Base-by-base conservation (phyloP, 2,797 vertebrate genomes). In the Selene dorsalis region DNA sequence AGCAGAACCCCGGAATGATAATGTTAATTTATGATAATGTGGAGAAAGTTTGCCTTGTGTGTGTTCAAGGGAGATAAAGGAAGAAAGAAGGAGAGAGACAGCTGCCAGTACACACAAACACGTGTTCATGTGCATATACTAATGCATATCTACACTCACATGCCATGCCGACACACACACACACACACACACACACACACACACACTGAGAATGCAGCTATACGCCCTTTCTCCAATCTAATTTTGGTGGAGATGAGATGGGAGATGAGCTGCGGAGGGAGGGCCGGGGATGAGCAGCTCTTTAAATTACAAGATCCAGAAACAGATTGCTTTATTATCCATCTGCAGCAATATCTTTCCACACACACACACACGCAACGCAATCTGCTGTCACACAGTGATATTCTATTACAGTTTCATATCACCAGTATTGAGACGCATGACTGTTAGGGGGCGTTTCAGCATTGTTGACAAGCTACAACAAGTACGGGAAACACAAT, bases 251-350 rank as follows among this genome's bases (percentile, higher is more conserved):
- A 89, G 91, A 95, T 93, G 90, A 93, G 93, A 93, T 93, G 75
- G 86, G 77, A 89, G 87, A 91, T 93, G 88, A 87, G 90, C 80
- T 84, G 86, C 13, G 60, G 82, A 59, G 77, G 89, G 78, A 79
- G 81, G 85, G 83, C 56, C 73, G 86, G 74, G 61, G 75, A 75
- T 67, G 85, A 86, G 83, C 77, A 79, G 84, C 43, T 67, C 76
- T 92, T 93, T 92, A 90, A 93, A 93, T 93, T 87, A 93, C 85
- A 89, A 89, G 87, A 88, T 93, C 90, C 87, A 91, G 88, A 92
- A 93, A 90, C 91, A 93, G 90, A 94, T 94, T 94, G 93, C 91
- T 93, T 92, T 92, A 92, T 92, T 88, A 90, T 90, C 90, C 77
- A 84, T 92, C 91, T 91, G 87, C 89, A 88, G 85, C 86, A 77